phyloP scores from a whole-genome alignment of 2,797 vertebrate species.

The Glossophaga mutica region DNA sequence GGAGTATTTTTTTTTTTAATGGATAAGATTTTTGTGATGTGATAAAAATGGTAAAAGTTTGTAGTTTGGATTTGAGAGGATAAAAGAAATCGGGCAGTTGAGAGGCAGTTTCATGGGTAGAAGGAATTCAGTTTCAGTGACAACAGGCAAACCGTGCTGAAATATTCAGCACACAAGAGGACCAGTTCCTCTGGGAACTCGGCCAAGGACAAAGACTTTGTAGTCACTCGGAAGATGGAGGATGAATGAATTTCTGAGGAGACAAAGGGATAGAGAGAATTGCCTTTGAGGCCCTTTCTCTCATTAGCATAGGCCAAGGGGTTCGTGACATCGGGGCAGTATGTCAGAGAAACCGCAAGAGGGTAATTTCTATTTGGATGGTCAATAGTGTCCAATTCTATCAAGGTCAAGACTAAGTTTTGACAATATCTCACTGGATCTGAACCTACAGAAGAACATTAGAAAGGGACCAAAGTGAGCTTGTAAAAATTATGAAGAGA shows the following conservation, averaged over 20 bases:
- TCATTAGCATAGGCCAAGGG: background rate
- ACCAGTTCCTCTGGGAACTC: background rate
- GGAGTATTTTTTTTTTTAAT: background rate
- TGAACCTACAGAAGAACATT: background rate
- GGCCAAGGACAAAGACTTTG: background rate
- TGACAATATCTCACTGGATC: background rate
- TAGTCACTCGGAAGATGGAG: background rate
- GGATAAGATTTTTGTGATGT: background rate
- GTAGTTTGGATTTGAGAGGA: background rate
- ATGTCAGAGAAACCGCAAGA: background rate
- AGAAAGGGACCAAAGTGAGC: background rate
- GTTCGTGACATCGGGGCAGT: background rate
- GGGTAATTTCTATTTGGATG: background rate
- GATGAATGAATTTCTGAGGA: background rate
- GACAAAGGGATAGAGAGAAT: background rate
- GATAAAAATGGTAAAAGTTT: background rate
- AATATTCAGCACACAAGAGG: background rate
- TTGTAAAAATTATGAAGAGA: background rate
- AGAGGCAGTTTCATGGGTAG: background rate
- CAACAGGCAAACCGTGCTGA: background rate
- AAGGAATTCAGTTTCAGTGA: background rate
- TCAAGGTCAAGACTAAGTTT: background rate
- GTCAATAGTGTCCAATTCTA: background rate
- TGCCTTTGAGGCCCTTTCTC: background rate
- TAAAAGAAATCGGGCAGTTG: background rate